These are phyloP conservation scores for Ormyrus rosae DNA, from an alignment of 2,888 invertebrate species.

Conservation along the genomic window DNA sequence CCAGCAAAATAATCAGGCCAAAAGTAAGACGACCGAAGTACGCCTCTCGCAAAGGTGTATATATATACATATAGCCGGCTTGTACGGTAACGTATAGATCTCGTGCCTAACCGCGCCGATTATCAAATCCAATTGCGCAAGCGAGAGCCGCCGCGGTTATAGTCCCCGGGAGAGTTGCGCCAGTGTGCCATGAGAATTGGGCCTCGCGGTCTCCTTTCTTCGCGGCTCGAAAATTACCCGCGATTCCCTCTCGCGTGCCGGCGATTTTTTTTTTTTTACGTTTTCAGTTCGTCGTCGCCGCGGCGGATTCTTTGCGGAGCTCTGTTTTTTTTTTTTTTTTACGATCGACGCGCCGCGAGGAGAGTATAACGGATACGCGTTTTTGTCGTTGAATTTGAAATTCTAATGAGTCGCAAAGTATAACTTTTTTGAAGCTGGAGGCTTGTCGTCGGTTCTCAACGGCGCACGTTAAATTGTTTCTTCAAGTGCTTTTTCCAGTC, in stretches of 20 bases:
- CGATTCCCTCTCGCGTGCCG: conserved; percentile 1
- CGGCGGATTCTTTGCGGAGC: no score
- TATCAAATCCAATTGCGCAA: conserved; percentile 66
- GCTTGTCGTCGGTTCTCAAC: conserved; percentile 8
- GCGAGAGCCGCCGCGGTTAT: conserved; percentile 35
- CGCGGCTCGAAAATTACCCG: neutral
- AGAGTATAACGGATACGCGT: no score
- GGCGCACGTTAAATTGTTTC: neutral
- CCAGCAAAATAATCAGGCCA: no score
- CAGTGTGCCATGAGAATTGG: conserved; percentile 40
- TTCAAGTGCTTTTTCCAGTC: neutral
- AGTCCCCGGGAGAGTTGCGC: conserved; percentile 29
- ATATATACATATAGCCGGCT: neutral
- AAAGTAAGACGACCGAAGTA: no score
- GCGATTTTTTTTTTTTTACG: neutral
- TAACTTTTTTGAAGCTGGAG: no score
- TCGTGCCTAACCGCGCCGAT: conserved; percentile 57
- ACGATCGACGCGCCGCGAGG: no score
- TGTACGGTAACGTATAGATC: conserved; percentile 1
- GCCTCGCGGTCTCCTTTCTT: conserved; percentile 36
- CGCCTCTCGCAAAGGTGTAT: neutral
- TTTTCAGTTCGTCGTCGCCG: no score
- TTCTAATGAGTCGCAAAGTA: no score
- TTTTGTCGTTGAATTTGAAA: no score
- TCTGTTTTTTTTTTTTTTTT: no score